Evolutionary conservation across 2,888 invertebrate genomes (phyloP).

Genomic region (Lissonota sp.): DNA sequence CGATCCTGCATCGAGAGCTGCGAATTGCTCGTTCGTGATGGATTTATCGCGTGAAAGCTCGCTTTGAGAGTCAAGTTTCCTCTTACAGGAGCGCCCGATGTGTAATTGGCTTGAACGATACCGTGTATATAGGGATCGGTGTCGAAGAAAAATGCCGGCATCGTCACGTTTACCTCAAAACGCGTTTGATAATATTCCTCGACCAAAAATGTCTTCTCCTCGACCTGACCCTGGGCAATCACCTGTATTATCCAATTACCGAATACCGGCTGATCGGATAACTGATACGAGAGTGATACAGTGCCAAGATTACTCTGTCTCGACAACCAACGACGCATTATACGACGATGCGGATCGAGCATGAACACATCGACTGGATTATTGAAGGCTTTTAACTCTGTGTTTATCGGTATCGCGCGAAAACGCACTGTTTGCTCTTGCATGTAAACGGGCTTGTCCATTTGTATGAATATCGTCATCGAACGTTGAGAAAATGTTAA

Average conservation of each 20-base stretch:
- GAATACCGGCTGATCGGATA: conserved; percentile 96
- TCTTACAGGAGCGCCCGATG: conserved; percentile 94
- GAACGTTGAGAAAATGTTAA: conserved; percentile 94
- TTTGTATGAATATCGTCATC: conserved; percentile 97
- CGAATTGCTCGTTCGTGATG: conserved; percentile 57
- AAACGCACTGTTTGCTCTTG: conserved; percentile 96
- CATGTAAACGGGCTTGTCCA: conserved; percentile 97
- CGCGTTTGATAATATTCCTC: conserved; percentile 98
- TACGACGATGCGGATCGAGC: conserved; percentile 94
- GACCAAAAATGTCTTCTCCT: conserved; percentile 93
- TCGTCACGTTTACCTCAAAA: conserved; percentile 97
- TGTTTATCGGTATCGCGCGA: conserved; percentile 96
- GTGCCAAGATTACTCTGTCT: conserved; percentile 95
- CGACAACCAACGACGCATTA: conserved; percentile 97
- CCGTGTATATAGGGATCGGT: conserved; percentile 94
- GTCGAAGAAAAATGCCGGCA: conserved; percentile 97
- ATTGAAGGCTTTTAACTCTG: conserved; percentile 95
- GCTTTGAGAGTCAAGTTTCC: conserved; percentile 96
- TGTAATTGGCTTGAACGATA: conserved; percentile 96
- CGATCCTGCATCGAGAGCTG: conserved; percentile 86
- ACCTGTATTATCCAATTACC: conserved; percentile 97
- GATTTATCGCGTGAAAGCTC: conserved; percentile 88
- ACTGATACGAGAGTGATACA: conserved; percentile 95
- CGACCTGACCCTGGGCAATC: conserved; percentile 94
- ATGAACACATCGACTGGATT: conserved; percentile 96